Conservation (phyloP, 2,888 invertebrate species). For the Trichopria drosophilae region DNA sequence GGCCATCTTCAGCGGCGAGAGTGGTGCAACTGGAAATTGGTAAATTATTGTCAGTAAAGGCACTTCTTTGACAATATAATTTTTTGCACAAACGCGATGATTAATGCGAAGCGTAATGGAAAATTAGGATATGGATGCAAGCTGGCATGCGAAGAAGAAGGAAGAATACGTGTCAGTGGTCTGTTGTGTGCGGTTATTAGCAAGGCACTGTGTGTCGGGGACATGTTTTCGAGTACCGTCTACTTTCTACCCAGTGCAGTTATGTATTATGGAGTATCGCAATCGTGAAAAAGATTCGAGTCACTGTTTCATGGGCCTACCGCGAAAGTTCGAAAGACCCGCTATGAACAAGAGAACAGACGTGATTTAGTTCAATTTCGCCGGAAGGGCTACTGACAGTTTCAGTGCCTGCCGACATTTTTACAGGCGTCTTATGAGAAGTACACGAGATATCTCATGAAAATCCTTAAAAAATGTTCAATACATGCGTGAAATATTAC, state of each 20-base stretch:
- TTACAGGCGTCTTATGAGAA: too few species aligned
- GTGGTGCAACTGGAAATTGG: constrained; percentile 68
- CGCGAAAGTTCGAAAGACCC: constrained; percentile 38
- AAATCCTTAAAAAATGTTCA: too few species aligned
- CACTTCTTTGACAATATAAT: background rate
- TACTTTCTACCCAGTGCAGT: constrained; percentile 43
- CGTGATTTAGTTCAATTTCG: too few species aligned
- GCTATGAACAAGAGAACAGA: constrained; percentile 36
- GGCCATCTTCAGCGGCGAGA: constrained; percentile 72
- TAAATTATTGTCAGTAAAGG: background rate
- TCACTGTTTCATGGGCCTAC: constrained; percentile 35
- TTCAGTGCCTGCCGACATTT: too few species aligned
- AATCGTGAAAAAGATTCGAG: constrained; percentile 28
- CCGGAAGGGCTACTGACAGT: too few species aligned
- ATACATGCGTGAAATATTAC: too few species aligned
- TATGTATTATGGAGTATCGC: constrained; percentile 27
- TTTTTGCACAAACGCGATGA: constrained; percentile 42
- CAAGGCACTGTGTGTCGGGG: constrained; percentile 41
- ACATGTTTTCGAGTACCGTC: constrained; percentile 35
- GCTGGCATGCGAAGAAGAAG: constrained; percentile 22
- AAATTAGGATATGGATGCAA: constrained; percentile 39
- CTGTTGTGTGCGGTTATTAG: constrained; percentile 44
- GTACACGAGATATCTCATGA: too few species aligned
- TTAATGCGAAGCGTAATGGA: constrained; percentile 50
- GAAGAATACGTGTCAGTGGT: constrained; percentile 40